These are phyloP conservation scores for Ruditapes philippinarum DNA, from an alignment of 1,140 invertebrate genomes.

Conservation along the genomic window DNA sequence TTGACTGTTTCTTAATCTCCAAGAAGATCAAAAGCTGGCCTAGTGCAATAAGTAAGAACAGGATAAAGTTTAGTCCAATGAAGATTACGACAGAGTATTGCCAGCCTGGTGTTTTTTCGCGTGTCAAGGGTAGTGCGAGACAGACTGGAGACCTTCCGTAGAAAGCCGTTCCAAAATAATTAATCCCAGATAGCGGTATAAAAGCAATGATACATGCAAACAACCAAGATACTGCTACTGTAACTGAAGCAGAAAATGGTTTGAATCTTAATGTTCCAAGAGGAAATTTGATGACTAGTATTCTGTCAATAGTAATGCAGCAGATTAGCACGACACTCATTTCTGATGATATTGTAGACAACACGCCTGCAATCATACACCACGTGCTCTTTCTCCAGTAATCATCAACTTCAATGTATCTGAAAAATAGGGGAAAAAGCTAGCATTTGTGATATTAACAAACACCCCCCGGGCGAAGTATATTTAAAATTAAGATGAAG, in stretches of 20 bases:
- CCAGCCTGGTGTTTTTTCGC: background rate
- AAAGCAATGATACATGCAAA: slow-evolving; percentile 46
- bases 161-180: slow-evolving; percentile 31
- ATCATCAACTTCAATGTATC: slow-evolving; percentile 4
- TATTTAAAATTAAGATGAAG: too few relatives aligned
- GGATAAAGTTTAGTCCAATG: slow-evolving; percentile 56
- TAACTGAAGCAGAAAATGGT: background rate
- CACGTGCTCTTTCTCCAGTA: background rate
- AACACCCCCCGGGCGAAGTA: too few relatives aligned
- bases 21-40: background rate
- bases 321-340: background rate
- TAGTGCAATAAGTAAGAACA: background rate
- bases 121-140: slow-evolving; percentile 53
- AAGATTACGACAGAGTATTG: slow-evolving; percentile 38
- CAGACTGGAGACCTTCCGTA: slow-evolving; percentile 66
- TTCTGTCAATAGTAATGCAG: background rate
- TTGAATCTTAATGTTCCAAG: slow-evolving; percentile 57
- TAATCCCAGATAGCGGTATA: slow-evolving; percentile 52
- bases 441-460: too few relatives aligned
- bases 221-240: slow-evolving; percentile 35
- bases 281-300: slow-evolving; percentile 61
- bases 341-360: slow-evolving; percentile 1
- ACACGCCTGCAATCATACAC: background rate
- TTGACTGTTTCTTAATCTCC: background rate
- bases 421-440: background rate